These are phyloP conservation scores for Radopholus similis DNA, from an alignment of 1,140 invertebrate genomes.

Conservation along the genomic window DNA sequence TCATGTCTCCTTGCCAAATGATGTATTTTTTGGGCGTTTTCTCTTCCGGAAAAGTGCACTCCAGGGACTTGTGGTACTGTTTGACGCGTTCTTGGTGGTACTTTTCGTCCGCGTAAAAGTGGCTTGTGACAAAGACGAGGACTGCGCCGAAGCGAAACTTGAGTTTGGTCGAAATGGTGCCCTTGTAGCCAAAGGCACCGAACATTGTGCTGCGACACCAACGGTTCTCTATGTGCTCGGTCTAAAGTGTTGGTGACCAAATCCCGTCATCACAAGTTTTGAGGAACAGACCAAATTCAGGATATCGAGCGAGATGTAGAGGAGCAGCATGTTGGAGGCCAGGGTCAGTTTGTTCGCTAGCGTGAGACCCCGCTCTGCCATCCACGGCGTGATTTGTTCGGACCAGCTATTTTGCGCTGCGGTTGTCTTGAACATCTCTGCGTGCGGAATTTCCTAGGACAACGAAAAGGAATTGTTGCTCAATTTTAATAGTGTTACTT, in stretches of 20 bases:
- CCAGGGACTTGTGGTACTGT: conserved; percentile 16
- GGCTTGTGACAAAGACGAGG: conserved; percentile 33
- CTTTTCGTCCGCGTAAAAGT: conserved; percentile 29
- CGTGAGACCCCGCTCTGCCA: neutral
- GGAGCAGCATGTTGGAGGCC: conserved; percentile 9
- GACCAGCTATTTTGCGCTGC: neutral
- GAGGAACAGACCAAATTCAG: neutral
- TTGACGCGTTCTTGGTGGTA: conserved; percentile 15
- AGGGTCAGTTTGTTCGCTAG: conserved; percentile 8
- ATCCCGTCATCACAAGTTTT: neutral
- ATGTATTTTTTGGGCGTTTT: conserved; percentile 20
- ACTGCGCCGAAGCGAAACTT: conserved; percentile 12
- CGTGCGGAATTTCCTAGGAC: conserved; percentile 16
- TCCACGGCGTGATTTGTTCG: neutral
- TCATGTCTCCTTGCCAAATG: conserved; percentile 35
- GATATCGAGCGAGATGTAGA: neutral
- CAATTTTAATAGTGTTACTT: neutral
- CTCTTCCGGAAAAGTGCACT: conserved; percentile 28
- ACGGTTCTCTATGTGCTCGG: conserved; percentile 17
- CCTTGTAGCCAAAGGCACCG: conserved; percentile 26
- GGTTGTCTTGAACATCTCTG: conserved; percentile 3
- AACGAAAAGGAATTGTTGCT: neutral
- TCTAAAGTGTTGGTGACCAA: neutral
- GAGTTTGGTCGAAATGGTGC: conserved; percentile 22
- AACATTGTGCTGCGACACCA: conserved; percentile 20